phyloP scores from a whole-genome alignment of 1,140 invertebrate species.

The Acyrthosiphon pisum region DNA sequence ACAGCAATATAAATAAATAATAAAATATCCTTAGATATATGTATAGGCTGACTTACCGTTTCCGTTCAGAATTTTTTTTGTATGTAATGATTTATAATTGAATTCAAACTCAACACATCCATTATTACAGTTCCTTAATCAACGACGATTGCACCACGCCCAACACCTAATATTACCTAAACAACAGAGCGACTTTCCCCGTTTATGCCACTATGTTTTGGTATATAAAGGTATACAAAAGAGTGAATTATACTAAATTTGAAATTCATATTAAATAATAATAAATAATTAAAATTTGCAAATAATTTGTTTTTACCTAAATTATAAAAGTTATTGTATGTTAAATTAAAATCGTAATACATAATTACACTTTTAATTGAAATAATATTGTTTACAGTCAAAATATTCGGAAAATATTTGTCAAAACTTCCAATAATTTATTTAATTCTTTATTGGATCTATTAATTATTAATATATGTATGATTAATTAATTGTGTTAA shows the following conservation, averaged over 20 bases:
- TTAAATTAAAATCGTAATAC: too few species aligned
- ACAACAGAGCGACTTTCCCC: too few species aligned
- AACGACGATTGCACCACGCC: not conserved
- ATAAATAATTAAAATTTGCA: too few species aligned
- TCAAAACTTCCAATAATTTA: not conserved
- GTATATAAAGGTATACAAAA: too few species aligned
- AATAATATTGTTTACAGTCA: not conserved
- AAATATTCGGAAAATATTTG: not conserved
- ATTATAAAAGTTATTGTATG: too few species aligned
- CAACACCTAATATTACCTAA: too few species aligned
- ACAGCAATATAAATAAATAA: not conserved
- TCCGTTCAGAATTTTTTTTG: not conserved
- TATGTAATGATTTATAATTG: not conserved
- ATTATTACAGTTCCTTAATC: not conserved
- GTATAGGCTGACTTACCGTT: not conserved
- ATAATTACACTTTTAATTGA: not conserved
- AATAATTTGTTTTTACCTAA: too few species aligned
- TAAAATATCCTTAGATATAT: not conserved
- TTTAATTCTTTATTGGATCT: not conserved
- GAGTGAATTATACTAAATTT: too few species aligned
- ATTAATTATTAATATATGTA: not conserved
- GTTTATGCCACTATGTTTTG: too few species aligned
- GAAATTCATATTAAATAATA: too few species aligned
- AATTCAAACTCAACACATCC: not conserved
- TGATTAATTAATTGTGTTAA: not conserved